Evolutionary conservation across 1,140 invertebrate genomes (phyloP).

Genomic region (Euura saliciscinereae): DNA sequence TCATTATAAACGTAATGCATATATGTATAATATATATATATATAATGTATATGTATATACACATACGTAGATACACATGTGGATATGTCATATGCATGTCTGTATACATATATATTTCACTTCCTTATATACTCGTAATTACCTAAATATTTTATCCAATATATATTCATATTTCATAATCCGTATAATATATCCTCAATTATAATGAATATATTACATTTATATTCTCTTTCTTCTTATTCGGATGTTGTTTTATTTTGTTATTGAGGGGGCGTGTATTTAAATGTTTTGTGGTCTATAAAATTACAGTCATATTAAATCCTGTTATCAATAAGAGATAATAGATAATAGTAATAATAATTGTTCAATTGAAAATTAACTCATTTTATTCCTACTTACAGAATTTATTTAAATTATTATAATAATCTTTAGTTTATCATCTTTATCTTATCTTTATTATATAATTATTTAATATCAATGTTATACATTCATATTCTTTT

Average conservation of each 20-base stretch:
- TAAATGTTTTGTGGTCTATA: neutral
- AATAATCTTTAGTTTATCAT: too few relatives aligned
- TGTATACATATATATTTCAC: too few relatives aligned
- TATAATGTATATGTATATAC: neutral
- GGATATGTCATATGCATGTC: neutral
- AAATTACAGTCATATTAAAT: neutral
- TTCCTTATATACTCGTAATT: too few relatives aligned
- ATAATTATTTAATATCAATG: neutral
- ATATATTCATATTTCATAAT: too few relatives aligned
- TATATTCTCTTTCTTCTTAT: neutral
- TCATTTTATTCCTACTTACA: too few relatives aligned
- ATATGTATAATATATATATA: neutral
- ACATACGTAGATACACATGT: neutral
- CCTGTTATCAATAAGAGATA: too few relatives aligned
- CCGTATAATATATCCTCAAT: neutral
- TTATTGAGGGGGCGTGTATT: neutral
- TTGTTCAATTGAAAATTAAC: too few relatives aligned
- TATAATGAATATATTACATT: neutral
- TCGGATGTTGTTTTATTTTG: neutral
- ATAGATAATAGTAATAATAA: too few relatives aligned
- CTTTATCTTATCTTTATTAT: neutral
- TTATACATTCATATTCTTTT: neutral
- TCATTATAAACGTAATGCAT: neutral
- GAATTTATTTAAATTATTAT: too few relatives aligned
- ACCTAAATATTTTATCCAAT: too few relatives aligned